Percentiles rank a stretch among this genome's conserved stretches.
These are phyloP conservation scores for Lasiurus cinereus DNA, from an alignment of 2,113 vertebrate species.

Conservation along the genomic window DNA sequence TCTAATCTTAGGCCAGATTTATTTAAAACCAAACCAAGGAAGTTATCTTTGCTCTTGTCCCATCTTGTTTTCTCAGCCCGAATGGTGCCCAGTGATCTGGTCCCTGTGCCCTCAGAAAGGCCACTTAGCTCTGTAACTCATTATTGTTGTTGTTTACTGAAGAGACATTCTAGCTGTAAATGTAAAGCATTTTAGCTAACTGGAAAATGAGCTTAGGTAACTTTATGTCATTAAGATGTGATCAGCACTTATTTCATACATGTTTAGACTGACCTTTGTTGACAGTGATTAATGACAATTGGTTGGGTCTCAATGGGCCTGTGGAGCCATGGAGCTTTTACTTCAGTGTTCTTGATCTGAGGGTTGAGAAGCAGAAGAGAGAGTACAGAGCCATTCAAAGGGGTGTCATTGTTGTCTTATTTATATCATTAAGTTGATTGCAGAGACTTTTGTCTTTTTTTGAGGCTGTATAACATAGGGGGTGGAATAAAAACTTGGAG, in stretches of 20 bases:
- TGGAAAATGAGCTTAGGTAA: constrained; percentile 40
- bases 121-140: constrained; percentile 25
- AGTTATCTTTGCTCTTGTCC: background rate
- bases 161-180: background rate
- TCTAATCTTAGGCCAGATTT: background rate
- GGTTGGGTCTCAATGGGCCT: background rate
- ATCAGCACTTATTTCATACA: constrained; percentile 7
- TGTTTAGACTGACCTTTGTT: background rate
- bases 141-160: background rate
- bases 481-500: background rate
- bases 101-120: background rate
- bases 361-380: background rate
- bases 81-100: background rate
- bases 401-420: background rate
- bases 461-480: background rate
- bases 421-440: background rate
- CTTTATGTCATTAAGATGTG: background rate
- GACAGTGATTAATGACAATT: background rate
- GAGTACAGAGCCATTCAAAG: background rate
- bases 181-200: constrained; percentile 58
- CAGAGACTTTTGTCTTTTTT: constrained; percentile 24
- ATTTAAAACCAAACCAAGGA: background rate
- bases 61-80: background rate
- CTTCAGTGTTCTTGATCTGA: background rate
- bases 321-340: fast-evolving